Evolutionary conservation across 2,113 vertebrate genomes (phyloP).

Genomic region (Nothocercus nigrocapillus): DNA sequence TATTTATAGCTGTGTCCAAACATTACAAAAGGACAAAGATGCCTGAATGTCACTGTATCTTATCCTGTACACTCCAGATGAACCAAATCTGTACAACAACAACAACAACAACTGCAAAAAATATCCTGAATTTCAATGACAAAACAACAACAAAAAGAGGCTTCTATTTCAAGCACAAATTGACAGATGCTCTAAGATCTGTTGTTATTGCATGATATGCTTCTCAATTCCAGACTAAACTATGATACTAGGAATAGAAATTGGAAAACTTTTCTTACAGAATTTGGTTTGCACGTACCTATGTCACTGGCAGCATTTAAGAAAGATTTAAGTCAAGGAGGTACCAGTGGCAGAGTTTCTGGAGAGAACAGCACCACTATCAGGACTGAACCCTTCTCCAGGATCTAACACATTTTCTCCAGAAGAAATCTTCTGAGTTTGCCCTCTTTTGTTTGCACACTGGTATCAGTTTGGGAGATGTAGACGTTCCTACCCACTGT

Average conservation of each 20-base stretch:
- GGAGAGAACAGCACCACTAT: neutral
- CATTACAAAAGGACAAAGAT: neutral
- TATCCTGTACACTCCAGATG: neutral
- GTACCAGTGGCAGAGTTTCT: neutral
- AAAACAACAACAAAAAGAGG: neutral
- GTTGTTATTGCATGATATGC: neutral
- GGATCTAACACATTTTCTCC: neutral
- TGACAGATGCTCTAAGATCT: neutral
- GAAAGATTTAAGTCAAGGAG: neutral
- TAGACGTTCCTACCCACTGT: neutral
- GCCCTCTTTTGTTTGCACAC: neutral
- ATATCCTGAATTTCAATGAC: neutral
- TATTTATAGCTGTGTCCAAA: constrained; percentile 18
- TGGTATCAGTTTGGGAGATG: neutral
- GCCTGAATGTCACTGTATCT: neutral
- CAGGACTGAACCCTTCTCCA: neutral
- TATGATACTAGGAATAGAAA: neutral
- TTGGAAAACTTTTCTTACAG: neutral
- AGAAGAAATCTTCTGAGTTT: neutral
- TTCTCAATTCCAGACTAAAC: constrained; percentile 5
- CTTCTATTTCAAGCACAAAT: constrained; percentile 40
- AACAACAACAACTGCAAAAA: constrained; percentile 14
- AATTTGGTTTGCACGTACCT: neutral
- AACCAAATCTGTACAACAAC: neutral
- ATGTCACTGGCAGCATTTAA: neutral